Evolutionary conservation across 2,888 invertebrate species (phyloP), one percentile per base, ranked within the genome.

Genomic region (Eristalis arbustorum): DNA sequence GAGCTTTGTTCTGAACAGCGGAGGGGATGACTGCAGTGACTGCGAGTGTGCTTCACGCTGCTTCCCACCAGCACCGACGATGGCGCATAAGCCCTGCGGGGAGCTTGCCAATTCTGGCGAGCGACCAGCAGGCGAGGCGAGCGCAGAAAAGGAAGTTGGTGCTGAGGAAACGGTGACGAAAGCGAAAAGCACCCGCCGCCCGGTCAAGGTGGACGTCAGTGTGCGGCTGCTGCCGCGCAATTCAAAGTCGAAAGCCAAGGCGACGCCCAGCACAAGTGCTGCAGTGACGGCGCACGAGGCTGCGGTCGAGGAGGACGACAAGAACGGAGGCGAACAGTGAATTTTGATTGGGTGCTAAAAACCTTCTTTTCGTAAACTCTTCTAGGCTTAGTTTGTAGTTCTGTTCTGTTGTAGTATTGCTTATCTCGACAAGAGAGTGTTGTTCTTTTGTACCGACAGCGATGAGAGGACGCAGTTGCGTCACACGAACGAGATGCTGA

Each of bases 181-280:
- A 84, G 88, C 73, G 14, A 80, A 89, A 83, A 90, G 89, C 84
- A 89, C 89, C 61, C 90, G 91, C 0, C 89, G 89, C 93, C 96
- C 96, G 73, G 95, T 96, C 89, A 96, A 96, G 94, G 95, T 96
- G 93, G 96, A 96, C 92, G 96, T 96, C 90, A 96, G 95, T 92
- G 96, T 96, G 88, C 96, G 96, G 92, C 93, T 96, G 91, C 94
- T 96, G 92, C 95, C 96, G 88, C 88, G 78, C n/a, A 74, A 57
- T 87, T 18, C 49, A 49, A 95, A 96, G 88, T 90, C 91, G 88
- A 89, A 89, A 89, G 88, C 88, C 89, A 90, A 89, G 89, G 88
- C 88, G 78, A 49, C 18, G 1, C 31, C 63, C 71, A 61, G n/a
- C 49, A 18, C 49, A 18, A 42, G 42, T 42, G 42, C 42, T n/a